These are phyloP conservation scores for Tachina grossa DNA, from an alignment of 2,888 invertebrate species.

Conservation along the genomic window DNA sequence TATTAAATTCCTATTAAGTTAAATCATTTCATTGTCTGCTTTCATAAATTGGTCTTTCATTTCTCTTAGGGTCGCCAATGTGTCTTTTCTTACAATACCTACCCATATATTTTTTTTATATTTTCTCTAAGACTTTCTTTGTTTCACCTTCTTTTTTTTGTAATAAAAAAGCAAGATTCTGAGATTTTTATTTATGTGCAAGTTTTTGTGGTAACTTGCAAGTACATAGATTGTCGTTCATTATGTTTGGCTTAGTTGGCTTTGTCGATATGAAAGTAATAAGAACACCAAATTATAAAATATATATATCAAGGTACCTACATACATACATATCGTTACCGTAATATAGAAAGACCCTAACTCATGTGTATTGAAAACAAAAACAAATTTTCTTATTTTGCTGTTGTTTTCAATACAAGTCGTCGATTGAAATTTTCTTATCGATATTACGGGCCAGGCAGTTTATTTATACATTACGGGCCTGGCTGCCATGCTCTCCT, in stretches of 20 bases:
- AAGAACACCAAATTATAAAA: conserved; percentile 33
- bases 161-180: background rate
- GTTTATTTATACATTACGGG: too few species aligned
- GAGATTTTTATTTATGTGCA: background rate
- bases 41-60: conserved; percentile 21
- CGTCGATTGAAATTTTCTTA: too few species aligned
- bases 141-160: conserved; percentile 36
- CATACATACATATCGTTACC: background rate
- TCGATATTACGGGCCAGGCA: too few species aligned
- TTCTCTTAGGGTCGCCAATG: conserved; percentile 27
- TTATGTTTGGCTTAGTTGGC: conserved; percentile 7
- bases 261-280: conserved; percentile 9
- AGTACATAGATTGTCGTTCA: conserved; percentile 35
- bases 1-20: conserved; percentile 64
- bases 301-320: conserved; percentile 17
- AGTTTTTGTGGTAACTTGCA: conserved; percentile 31
- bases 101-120: background rate
- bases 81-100: conserved; percentile 28
- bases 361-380: too few species aligned
- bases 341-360: too few species aligned
- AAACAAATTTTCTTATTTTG: too few species aligned
- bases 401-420: too few species aligned
- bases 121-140: conserved; percentile 38
- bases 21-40: conserved; percentile 25
- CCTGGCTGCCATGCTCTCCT: too few species aligned